Conservation (phyloP, 2,113 vertebrate genomes). For the Leptosomus discolor region DNA sequence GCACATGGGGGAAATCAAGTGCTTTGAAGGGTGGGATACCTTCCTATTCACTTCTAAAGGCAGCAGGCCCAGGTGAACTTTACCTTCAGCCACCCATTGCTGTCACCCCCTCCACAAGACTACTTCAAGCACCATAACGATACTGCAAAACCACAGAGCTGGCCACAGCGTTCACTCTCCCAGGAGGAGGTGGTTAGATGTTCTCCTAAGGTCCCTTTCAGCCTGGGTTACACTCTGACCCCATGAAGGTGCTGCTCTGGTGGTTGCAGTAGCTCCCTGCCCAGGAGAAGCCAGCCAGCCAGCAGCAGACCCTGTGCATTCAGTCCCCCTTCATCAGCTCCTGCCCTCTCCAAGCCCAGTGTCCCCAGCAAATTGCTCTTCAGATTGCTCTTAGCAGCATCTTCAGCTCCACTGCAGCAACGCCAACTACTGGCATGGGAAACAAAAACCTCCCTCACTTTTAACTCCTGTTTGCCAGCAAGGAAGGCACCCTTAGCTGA, state of each 20-base stretch:
- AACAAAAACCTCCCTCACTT: background rate
- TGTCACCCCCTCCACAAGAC: background rate
- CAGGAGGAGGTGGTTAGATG: background rate
- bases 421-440: background rate
- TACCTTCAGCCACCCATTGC: background rate
- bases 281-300: background rate
- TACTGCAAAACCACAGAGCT: background rate
- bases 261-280: background rate
- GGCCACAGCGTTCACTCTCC: background rate
- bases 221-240: background rate
- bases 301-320: background rate
- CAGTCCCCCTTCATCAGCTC: no score
- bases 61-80: background rate
- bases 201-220: background rate
- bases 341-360: background rate
- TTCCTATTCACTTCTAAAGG: background rate
- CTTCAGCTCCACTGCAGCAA: background rate
- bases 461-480: background rate
- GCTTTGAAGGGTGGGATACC: background rate
- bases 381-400: background rate
- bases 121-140: rapidly evolving
- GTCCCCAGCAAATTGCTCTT: background rate
- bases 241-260: background rate
- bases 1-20: background rate
- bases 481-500: background rate